phyloP scores from a whole-genome alignment of 2,888 invertebrate genomes.

The Hypena proboscidalis region DNA sequence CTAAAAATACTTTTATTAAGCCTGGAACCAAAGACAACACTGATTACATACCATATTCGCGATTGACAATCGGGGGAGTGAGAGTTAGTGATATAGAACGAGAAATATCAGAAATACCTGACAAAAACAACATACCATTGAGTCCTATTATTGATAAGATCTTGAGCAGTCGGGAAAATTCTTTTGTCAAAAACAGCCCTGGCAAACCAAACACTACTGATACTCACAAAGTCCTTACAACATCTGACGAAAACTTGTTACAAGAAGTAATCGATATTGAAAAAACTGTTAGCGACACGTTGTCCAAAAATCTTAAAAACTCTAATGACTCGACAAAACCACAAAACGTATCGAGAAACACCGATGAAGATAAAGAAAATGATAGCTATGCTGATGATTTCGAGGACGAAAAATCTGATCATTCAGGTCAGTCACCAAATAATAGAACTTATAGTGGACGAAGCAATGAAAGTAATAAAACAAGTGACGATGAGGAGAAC shows the following conservation, averaged over 20 bases:
- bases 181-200: constrained; percentile 57
- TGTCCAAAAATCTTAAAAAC: constrained; percentile 53
- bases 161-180: constrained; percentile 70
- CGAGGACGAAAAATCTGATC: constrained; percentile 72
- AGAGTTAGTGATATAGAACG: constrained; percentile 73
- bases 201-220: constrained; percentile 44
- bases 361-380: constrained; percentile 43
- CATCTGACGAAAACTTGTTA: constrained; percentile 77
- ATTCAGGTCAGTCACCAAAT: constrained; percentile 36
- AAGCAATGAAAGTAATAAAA: constrained; percentile 22
- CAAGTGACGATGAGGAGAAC: constrained; percentile 24
- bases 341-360: constrained; percentile 41
- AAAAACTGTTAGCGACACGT: constrained; percentile 63
- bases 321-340: constrained; percentile 29
- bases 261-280: constrained; percentile 76
- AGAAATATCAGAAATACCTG: constrained; percentile 66
- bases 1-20: constrained; percentile 11
- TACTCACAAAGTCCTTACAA: constrained; percentile 61
- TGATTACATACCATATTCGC: constrained; percentile 79
- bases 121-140: constrained; percentile 63
- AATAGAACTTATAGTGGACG: constrained; percentile 20
- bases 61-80: constrained; percentile 77
- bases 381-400: constrained; percentile 79
- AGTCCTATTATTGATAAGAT: constrained; percentile 75
- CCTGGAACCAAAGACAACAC: constrained; percentile 54